Evolutionary conservation across 2,888 invertebrate genomes (phyloP).

Genomic region (Anaspis maculata): DNA sequence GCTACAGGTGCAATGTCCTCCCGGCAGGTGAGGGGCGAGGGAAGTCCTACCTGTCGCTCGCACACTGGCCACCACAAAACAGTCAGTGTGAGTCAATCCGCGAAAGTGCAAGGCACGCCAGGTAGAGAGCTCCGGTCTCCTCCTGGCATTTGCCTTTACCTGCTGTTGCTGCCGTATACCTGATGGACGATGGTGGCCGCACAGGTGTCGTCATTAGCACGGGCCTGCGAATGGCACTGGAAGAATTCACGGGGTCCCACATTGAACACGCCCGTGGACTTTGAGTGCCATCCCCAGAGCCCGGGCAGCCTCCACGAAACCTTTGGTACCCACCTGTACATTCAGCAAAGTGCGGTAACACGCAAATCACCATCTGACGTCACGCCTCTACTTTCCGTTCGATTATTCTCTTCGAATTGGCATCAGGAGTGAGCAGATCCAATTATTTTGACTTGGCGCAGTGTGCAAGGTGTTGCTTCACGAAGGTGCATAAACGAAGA

Average conservation of each 20-base stretch:
- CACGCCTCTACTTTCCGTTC: slow-evolving; percentile 18
- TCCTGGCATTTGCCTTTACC: too few species aligned
- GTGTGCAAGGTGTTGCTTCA: slow-evolving; percentile 4
- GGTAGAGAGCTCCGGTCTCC: too few species aligned
- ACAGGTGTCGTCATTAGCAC: slow-evolving; percentile 11
- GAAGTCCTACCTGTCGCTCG: slow-evolving; percentile 38
- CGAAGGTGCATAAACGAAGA: neutral
- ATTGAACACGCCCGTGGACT: slow-evolving; percentile 53
- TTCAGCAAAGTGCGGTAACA: too few species aligned
- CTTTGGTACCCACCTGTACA: too few species aligned
- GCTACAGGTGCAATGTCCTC: slow-evolving; percentile 44
- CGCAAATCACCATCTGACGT: slow-evolving; percentile 20
- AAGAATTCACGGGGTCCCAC: slow-evolving; percentile 75
- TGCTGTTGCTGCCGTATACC: too few species aligned
- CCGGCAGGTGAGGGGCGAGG: slow-evolving; percentile 31
- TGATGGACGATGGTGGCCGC: neutral
- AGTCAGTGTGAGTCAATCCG: slow-evolving; percentile 34
- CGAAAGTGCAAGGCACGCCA: slow-evolving; percentile 20
- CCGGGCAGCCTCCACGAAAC: too few species aligned
- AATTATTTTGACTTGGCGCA: too few species aligned
- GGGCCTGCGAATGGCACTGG: slow-evolving; percentile 74
- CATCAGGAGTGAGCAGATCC: too few species aligned
- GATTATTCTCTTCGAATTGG: too few species aligned
- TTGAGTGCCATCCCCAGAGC: slow-evolving; percentile 58
- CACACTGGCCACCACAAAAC: slow-evolving; percentile 25